A percentile compares a stretch with the other conserved stretches of the same genome.
Evolutionary conservation across 2,797 vertebrate species (phyloP).

Genomic region (Scyliorhinus canicula): DNA sequence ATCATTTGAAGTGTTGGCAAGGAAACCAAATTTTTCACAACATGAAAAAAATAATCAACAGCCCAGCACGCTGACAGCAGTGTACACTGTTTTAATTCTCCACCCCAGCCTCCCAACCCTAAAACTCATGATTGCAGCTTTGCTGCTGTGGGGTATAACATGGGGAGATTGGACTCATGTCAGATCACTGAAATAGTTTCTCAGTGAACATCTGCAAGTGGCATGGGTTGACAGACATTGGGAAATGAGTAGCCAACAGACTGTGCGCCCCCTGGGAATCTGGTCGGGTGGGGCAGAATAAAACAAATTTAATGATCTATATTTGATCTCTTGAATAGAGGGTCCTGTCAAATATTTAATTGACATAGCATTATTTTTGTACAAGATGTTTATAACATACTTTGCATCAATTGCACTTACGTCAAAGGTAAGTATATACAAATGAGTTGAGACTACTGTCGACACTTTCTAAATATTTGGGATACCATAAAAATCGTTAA

Average conservation of each 20-base stretch:
- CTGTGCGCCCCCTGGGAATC: not conserved
- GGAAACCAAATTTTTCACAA: constrained; percentile 22
- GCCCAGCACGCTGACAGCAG: not conserved
- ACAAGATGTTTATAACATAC: not conserved
- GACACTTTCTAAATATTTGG: not conserved
- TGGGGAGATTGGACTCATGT: not conserved
- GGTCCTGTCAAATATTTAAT: not conserved
- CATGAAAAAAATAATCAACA: constrained; percentile 6
- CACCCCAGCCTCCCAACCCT: not conserved
- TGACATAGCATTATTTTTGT: not conserved
- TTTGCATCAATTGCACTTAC: not conserved
- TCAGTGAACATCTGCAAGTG: not conserved
- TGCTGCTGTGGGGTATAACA: not conserved
- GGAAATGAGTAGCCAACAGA: not conserved
- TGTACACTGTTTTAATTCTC: not conserved
- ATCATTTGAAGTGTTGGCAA: constrained; percentile 10
- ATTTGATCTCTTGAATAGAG: not conserved
- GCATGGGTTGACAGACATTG: not conserved
- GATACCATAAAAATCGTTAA: not conserved
- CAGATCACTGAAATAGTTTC: not conserved
- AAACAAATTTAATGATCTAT: not conserved
- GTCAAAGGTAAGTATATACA: not conserved
- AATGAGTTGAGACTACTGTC: not conserved
- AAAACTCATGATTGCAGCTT: not conserved
- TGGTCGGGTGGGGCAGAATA: not conserved